Evolutionary conservation across 2,888 invertebrate genomes (phyloP).

Genomic region (Thysanoteuthis rhombus): DNA sequence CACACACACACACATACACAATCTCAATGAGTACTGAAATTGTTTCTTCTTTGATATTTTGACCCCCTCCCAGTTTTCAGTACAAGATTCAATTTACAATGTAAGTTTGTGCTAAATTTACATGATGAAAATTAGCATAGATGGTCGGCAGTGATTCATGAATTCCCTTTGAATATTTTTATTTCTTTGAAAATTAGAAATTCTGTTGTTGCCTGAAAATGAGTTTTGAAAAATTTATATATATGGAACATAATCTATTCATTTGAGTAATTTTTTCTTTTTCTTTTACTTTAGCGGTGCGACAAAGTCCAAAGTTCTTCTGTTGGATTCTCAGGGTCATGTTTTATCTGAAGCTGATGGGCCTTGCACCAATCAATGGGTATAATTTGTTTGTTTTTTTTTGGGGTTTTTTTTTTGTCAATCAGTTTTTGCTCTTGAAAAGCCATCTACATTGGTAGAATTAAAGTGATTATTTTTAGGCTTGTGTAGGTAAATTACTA

Average conservation of each 20-base stretch:
- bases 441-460: neutral
- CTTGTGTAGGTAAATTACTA: neutral
- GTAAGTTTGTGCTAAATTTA: too few species aligned
- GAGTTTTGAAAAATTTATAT: neutral
- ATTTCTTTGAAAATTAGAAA: too few species aligned
- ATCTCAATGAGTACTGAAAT: too few species aligned
- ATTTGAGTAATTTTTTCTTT: neutral
- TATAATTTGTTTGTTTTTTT: constrained; percentile 39
- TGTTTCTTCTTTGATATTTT: too few species aligned
- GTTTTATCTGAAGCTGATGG: constrained; percentile 74
- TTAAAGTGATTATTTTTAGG: neutral
- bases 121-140: too few species aligned
- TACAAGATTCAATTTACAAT: too few species aligned
- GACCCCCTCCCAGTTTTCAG: too few species aligned
- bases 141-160: too few species aligned
- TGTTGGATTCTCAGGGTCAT: constrained; percentile 79
- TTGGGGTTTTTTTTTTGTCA: too few species aligned
- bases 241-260: neutral
- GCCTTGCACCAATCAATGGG: constrained; percentile 57
- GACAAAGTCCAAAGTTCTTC: constrained; percentile 82
- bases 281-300: constrained; percentile 77
- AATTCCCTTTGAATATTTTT: too few species aligned
- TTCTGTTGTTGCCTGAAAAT: neutral
- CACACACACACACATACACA: too few species aligned
- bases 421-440: neutral